Evolutionary conservation across 2,888 invertebrate species (phyloP), one percentile per base, ranked within the genome.

Genomic region (Caenorhabditis sinica): DNA sequence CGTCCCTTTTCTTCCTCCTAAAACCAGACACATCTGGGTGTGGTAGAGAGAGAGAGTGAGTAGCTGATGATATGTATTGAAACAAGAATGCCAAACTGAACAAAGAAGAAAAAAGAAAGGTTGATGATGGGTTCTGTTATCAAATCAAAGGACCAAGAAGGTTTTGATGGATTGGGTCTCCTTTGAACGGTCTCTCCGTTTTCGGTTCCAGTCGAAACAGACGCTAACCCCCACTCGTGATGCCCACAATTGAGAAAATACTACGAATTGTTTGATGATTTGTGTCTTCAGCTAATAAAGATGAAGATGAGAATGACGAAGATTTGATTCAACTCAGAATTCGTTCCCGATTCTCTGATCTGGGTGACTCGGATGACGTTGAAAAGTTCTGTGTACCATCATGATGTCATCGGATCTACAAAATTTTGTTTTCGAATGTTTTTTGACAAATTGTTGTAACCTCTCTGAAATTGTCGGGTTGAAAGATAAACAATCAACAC

Each of bases 391-490:
- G 36, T 45, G 28, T 20, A 56, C 25, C 0, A 56, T 28, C 25
- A 25, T 74, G 73, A 74, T 74, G 73, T 74, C 73, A 74, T 61
- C 51, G 68, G 20, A 51, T 68, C 49, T 68, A 68, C 53, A 68
- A 68, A 68, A 63, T 45, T 68, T 33, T 68, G 49, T 49, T 68
- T n/a, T 68, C 45, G 20, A 25, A 65, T 65, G 65, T 25, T 45
- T 65, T 65, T 61, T 33, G 65, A 65, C 65, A 65, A 65, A 65
- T 65, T 45, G 40, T 65, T 65, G 45, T 63, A 63, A 65, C 45
- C 66, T 49, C 68, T 68, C 68, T 68, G 68, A 68, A 68, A 68
- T 5, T 68, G 68, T 56, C 13, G 28, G 28, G 56, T 56, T 65
- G 45, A 45, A 25, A 9, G 40, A 68, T 53, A 68, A 68, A 68